phyloP scores from a whole-genome alignment of 2,797 vertebrate species.

The Anniella stebbinsi region DNA sequence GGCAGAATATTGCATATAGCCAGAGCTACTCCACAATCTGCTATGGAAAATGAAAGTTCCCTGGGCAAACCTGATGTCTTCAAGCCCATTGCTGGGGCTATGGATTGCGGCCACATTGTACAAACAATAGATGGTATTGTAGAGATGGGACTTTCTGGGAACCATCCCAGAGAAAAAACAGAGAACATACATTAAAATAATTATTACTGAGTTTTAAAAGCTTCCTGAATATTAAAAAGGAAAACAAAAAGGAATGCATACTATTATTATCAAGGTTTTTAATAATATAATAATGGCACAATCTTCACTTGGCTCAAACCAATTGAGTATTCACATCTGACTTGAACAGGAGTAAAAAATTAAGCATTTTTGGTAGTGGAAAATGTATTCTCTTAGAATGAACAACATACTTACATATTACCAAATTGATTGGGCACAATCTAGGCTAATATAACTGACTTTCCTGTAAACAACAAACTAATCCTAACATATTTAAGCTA shows the following conservation, averaged over 20 bases:
- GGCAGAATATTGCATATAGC: neutral
- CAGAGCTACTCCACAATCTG: neutral
- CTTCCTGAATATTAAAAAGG: conserved; percentile 29
- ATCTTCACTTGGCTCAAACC: neutral
- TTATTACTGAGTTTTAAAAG: conserved; percentile 37
- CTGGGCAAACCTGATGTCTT: conserved; percentile 1
- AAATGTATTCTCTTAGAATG: neutral
- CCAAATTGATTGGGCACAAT: neutral
- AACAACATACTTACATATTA: neutral
- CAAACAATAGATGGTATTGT: conserved; percentile 31
- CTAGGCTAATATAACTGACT: neutral
- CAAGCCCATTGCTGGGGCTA: neutral
- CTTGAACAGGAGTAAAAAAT: neutral
- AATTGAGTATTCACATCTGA: conserved; percentile 9
- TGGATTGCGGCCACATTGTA: conserved; percentile 26
- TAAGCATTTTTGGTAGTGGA: neutral
- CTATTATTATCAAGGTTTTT: conserved; percentile 25
- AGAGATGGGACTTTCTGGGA: conserved; percentile 21
- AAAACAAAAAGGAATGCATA: conserved; percentile 17
- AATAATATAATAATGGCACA: conserved; percentile 16
- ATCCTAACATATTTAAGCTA: neutral
- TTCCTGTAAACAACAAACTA: neutral
- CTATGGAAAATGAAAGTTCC: conserved; percentile 24
- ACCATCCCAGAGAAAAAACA: conserved; percentile 20
- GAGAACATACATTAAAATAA: conserved; percentile 41